Base-by-base conservation (phyloP, 2,797 vertebrate genomes). In the Philypnodon macrostomus region DNA sequence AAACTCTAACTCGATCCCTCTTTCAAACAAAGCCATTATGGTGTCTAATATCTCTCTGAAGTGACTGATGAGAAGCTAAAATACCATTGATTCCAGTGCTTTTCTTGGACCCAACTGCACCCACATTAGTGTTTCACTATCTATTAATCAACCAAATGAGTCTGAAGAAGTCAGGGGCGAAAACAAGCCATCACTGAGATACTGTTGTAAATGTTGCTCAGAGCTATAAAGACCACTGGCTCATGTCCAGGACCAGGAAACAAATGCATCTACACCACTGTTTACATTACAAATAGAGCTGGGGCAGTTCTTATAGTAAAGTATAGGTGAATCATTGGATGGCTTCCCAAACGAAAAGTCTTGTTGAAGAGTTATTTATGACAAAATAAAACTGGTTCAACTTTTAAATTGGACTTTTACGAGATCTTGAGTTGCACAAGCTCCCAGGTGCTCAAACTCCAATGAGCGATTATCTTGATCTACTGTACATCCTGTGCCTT, bases 61-160 rank as follows among this genome's bases (percentile, higher is more conserved):
- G 70, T 58, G 60, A 76, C 33, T 46, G 45, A 67, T 63, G 58
- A 54, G 37, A 65, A 67, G 70, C 55, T 53, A 56, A 75, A 71
- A 69, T 53, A 47, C 38, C 7, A 47, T 40, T 36, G 47, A 78
- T 51, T 59, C 36, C 42, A 57, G 29, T 60, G 65, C 58, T 66
- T 32, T 52, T 63, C 58, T 85, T 63, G 62, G 75, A 79, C 51
- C 53, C 19, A 15, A 42, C 53, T 35, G 45, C 50, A 56, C 74
- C 70, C 50, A 48, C 59, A 70, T 79, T 71, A 74, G 45, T 32
- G 36, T 39, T 35, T 63, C 41, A 67, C 68, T 47, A 52, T 40
- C 12, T 68, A 79, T 81, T 61, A 65, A 79, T 86, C 69, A 73
- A 18, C 39, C 44, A 54, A 76, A 85, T 68, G 59, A 67, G 47